These are phyloP conservation scores for Dolichoris vasculosae DNA, from an alignment of 1,140 invertebrate genomes.

Conservation along the genomic window DNA sequence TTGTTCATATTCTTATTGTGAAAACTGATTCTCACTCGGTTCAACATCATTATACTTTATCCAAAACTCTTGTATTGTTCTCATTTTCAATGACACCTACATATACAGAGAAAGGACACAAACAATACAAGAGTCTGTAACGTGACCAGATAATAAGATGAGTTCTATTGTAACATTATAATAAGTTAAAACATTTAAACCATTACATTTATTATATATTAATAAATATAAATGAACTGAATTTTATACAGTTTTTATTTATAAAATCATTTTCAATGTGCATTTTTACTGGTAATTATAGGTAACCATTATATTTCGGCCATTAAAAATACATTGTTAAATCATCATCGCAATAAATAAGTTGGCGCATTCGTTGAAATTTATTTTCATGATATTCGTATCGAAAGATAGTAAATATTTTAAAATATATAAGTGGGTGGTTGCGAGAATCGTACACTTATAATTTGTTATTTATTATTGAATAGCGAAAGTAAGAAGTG, in stretches of 20 bases:
- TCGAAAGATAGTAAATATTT: background rate
- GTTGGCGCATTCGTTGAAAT: no score
- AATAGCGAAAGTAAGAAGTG: background rate
- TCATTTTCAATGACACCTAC: constrained; percentile 1
- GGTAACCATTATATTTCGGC: no score
- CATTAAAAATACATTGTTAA: no score
- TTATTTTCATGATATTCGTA: background rate
- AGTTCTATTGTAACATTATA: background rate
- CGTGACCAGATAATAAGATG: background rate
- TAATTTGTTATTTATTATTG: background rate
- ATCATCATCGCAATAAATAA: no score
- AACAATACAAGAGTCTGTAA: background rate
- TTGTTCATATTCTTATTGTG: background rate
- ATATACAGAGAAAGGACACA: background rate
- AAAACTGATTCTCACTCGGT: background rate
- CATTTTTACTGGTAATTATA: no score
- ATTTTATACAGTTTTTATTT: no score
- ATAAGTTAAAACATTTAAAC: background rate
- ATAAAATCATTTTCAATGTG: no score
- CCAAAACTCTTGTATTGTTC: background rate
- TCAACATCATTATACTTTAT: background rate
- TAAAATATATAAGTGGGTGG: background rate
- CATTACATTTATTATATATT: background rate
- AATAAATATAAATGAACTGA: no score
- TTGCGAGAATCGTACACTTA: background rate